phyloP scores from a whole-genome alignment of 2,113 vertebrate genomes.

The Otus sunia region DNA sequence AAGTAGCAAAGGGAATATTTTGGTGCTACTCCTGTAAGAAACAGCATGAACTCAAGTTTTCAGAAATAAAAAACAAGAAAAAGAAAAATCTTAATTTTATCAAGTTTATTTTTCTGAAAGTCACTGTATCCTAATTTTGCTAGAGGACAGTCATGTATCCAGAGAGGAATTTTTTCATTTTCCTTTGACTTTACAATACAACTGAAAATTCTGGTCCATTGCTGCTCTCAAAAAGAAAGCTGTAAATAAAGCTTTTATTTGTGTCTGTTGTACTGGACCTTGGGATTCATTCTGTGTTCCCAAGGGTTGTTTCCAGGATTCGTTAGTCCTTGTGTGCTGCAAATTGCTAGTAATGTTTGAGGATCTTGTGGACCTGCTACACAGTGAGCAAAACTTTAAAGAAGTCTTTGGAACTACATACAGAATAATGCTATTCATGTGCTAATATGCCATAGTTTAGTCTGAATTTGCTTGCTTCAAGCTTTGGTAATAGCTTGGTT shows the following conservation, averaged over 20 bases:
- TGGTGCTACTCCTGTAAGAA: background rate
- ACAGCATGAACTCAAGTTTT: background rate
- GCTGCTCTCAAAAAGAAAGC: background rate
- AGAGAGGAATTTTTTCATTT: background rate
- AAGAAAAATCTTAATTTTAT: background rate
- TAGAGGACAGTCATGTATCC: background rate
- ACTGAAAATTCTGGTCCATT: background rate
- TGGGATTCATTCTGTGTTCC: background rate
- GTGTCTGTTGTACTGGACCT: background rate
- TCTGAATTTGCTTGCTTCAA: background rate
- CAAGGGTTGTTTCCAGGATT: background rate
- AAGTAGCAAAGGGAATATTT: background rate
- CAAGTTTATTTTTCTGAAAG: background rate
- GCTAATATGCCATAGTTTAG: rapidly evolving
- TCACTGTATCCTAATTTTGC: background rate
- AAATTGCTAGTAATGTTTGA: background rate
- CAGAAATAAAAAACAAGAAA: background rate
- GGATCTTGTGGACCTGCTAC: background rate
- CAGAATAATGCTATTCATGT: background rate
- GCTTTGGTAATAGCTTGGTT: background rate
- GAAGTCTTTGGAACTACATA: background rate
- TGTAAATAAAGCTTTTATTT: background rate
- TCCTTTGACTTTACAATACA: background rate
- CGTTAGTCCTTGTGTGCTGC: background rate
- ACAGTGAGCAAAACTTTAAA: background rate